These are phyloP conservation scores for Xylophagus ater DNA, from an alignment of 2,888 invertebrate genomes.

Conservation along the genomic window DNA sequence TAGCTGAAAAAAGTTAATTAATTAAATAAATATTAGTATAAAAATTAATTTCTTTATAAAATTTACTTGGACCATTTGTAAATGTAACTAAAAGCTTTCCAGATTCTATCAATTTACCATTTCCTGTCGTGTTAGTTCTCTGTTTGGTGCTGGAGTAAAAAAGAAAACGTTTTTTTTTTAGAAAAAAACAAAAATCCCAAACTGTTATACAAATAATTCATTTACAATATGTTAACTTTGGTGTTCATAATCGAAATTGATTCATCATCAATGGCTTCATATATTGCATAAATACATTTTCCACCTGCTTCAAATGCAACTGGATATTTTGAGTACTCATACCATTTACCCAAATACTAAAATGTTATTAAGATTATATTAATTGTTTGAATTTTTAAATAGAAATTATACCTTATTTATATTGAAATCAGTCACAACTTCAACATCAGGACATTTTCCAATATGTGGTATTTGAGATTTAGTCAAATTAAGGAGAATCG, in stretches of 20 bases:
- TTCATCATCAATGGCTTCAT: slow-evolving; percentile 4
- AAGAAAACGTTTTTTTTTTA: not conserved
- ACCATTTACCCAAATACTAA: slow-evolving; percentile 9
- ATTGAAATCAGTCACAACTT: not conserved
- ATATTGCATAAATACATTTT: slow-evolving; percentile 6
- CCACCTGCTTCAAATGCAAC: slow-evolving; percentile 3
- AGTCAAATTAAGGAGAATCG: too few relatives aligned
- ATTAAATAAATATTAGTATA: not conserved
- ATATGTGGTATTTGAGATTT: not conserved
- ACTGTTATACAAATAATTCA: not conserved
- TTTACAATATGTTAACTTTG: slow-evolving; percentile 1
- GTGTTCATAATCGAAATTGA: slow-evolving; percentile 1
- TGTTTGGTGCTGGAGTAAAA: not conserved
- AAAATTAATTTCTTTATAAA: not conserved
- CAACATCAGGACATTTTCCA: not conserved
- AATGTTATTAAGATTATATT: not conserved
- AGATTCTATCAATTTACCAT: slow-evolving; percentile 1
- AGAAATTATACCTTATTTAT: not conserved
- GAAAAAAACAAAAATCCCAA: too few relatives aligned
- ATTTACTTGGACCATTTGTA: not conserved
- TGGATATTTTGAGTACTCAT: slow-evolving; percentile 8
- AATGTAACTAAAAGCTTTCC: slow-evolving; percentile 2
- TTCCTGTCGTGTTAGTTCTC: not conserved
- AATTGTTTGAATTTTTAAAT: not conserved
- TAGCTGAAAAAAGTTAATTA: slow-evolving; percentile 3